These are phyloP conservation scores for Nesospiza acunhae DNA, from an alignment of 2,113 vertebrate genomes.

Conservation along the genomic window DNA sequence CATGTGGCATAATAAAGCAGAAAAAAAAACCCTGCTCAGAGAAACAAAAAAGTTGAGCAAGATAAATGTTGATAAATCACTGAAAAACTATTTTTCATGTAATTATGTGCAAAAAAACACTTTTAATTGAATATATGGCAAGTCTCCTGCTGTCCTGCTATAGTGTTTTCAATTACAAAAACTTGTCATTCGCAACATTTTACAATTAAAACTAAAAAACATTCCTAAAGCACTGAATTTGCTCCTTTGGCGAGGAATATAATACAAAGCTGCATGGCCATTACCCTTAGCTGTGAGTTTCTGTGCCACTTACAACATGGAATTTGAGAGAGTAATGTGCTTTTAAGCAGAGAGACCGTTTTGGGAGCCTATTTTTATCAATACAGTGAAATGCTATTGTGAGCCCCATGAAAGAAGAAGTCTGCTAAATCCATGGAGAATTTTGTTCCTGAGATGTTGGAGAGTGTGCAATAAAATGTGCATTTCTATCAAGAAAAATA, in stretches of 20 bases:
- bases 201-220: not conserved
- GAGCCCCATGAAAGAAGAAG: not conserved
- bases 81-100: not conserved
- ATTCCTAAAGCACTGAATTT: not conserved
- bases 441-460: not conserved
- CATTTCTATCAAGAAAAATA: not conserved
- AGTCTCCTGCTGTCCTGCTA: not conserved
- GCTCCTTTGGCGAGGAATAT: not conserved
- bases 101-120: not conserved
- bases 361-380: not conserved
- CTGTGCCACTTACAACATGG: not conserved
- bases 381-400: not conserved
- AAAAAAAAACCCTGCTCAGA: not conserved
- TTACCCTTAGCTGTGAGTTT: not conserved
- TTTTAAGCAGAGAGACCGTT: not conserved
- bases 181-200: not conserved
- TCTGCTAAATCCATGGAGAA: not conserved
- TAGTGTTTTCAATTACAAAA: not conserved
- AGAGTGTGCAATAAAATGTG: not conserved
- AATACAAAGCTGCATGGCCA: not conserved
- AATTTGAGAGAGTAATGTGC: not conserved
- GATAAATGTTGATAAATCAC: not conserved
- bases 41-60: not conserved
- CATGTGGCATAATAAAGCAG: not conserved
- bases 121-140: not conserved